phyloP scores from a whole-genome alignment of 1,140 invertebrate genomes.

The Vanessa tameamea region DNA sequence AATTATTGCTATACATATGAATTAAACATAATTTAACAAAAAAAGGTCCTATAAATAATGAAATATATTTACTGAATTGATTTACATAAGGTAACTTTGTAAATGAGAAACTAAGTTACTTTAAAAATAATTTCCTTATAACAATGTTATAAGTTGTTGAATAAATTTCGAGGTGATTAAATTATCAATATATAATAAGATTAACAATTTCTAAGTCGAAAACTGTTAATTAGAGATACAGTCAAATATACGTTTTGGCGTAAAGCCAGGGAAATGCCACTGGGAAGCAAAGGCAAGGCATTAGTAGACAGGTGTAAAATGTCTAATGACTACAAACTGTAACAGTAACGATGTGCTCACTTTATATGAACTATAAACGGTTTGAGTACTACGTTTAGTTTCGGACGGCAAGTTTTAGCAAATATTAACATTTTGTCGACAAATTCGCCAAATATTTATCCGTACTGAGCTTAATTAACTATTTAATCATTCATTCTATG shows the following conservation, averaged over 20 bases:
- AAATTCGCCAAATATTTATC: background rate
- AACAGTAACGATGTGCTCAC: background rate
- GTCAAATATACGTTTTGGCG: background rate
- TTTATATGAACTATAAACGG: background rate
- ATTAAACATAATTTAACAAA: no score
- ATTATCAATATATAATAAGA: background rate
- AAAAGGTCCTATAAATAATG: no score
- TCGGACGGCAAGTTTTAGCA: background rate
- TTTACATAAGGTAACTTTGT: no score
- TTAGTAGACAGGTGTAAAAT: constrained; percentile 2
- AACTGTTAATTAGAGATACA: background rate
- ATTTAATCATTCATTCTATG: no score
- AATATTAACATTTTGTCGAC: background rate
- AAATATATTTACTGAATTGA: no score
- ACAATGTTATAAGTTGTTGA: no score
- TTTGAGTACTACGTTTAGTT: background rate
- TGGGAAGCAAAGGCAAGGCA: background rate
- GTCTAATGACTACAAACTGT: constrained; percentile 1
- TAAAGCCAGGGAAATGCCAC: background rate
- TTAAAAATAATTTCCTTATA: no score
- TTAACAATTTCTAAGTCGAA: background rate
- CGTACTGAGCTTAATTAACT: no score
- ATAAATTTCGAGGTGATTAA: background rate
- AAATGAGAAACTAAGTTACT: no score
- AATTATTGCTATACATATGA: no score